phyloP scores from a whole-genome alignment of 1,140 invertebrate species.

The Nylanderia fulva region DNA sequence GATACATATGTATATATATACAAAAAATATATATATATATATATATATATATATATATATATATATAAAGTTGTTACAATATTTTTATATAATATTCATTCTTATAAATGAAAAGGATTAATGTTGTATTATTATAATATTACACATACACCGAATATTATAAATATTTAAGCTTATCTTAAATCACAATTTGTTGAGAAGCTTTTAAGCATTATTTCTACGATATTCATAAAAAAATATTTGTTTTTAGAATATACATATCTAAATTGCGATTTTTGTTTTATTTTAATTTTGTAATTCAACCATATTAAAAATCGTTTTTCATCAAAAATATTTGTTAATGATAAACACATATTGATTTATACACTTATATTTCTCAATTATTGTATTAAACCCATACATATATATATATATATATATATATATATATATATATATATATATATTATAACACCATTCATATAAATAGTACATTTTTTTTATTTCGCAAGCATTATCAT shows the following conservation, averaged over 20 bases:
- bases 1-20: conserved; percentile 35
- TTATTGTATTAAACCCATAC: background rate
- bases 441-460: conserved; percentile 66
- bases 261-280: background rate
- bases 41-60: conserved; percentile 31
- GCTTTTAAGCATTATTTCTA: conserved; percentile 23
- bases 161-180: conserved; percentile 14
- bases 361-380: conserved; percentile 27
- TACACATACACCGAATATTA: conserved; percentile 42
- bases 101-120: background rate
- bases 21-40: conserved; percentile 38
- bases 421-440: too few relatives aligned
- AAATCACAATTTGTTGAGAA: background rate
- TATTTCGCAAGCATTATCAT: conserved; percentile 72
- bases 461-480: conserved; percentile 61
- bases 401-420: too few relatives aligned
- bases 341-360: conserved; percentile 42
- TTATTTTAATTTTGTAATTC: conserved; percentile 20
- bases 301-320: background rate
- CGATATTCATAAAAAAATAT: background rate
- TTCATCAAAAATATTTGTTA: conserved; percentile 19
- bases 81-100: conserved; percentile 4
- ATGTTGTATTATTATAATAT: conserved; percentile 19
- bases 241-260: background rate
- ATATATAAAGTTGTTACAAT: too few relatives aligned